These are phyloP conservation scores for Gorsachius magnificus DNA, from an alignment of 2,797 vertebrate species.

Conservation along the genomic window DNA sequence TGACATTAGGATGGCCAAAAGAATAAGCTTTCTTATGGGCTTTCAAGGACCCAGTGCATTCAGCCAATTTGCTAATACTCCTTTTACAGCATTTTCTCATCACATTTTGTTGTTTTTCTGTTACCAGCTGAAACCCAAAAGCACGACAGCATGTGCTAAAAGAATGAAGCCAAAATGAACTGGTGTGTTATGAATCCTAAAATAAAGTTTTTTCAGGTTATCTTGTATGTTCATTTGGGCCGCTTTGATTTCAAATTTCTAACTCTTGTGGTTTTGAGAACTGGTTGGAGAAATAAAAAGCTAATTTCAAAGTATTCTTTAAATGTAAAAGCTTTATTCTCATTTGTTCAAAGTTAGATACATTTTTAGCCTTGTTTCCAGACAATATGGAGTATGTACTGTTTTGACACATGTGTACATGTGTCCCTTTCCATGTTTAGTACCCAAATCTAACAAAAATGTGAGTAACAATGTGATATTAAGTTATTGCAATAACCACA, in stretches of 20 bases:
- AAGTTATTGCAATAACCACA: neutral
- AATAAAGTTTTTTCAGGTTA: neutral
- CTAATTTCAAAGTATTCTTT: neutral
- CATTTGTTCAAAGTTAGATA: neutral
- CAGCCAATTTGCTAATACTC: neutral
- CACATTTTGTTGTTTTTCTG: neutral
- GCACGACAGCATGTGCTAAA: neutral
- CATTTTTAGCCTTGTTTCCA: neutral
- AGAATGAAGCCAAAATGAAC: neutral
- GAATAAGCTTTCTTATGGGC: neutral
- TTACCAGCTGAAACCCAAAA: neutral
- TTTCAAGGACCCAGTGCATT: neutral
- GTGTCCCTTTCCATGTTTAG: neutral
- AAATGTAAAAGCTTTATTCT: neutral
- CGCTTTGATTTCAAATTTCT: neutral
- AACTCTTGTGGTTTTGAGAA: neutral
- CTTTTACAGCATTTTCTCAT: neutral
- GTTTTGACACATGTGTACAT: neutral
- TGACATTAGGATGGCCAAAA: neutral
- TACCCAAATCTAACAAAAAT: neutral
- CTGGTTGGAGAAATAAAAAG: neutral
- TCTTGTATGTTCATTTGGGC: neutral
- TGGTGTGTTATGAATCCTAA: neutral
- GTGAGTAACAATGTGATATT: neutral
- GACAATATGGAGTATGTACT: neutral